These are phyloP conservation scores for Microchirus variegatus DNA, from an alignment of 2,797 vertebrate genomes.

Conservation along the genomic window DNA sequence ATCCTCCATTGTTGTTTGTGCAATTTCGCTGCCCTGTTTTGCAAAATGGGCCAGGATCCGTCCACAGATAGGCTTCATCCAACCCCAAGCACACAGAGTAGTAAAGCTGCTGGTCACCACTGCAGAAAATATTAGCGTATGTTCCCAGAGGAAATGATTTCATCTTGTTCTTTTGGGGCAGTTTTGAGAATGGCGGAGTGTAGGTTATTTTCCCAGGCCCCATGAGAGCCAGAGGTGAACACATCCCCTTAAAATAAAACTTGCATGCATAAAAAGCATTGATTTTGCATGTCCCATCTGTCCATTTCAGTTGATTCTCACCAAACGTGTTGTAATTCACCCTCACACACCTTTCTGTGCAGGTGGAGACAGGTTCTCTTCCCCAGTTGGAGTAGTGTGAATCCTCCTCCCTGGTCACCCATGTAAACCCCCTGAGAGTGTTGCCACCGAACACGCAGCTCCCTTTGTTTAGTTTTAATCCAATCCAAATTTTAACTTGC, in stretches of 20 bases:
- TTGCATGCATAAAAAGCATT: slow-evolving; percentile 65
- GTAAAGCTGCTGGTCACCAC: neutral
- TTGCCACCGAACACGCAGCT: slow-evolving; percentile 45
- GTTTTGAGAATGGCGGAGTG: slow-evolving; percentile 61
- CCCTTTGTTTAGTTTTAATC: slow-evolving; percentile 60
- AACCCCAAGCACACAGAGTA: slow-evolving; percentile 25
- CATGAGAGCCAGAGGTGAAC: slow-evolving; percentile 60
- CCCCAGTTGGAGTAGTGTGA: slow-evolving; percentile 79
- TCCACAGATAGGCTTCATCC: slow-evolving; percentile 56
- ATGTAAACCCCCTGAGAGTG: slow-evolving; percentile 74
- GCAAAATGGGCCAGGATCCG: slow-evolving; percentile 64
- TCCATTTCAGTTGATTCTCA: slow-evolving; percentile 65
- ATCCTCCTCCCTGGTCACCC: slow-evolving; percentile 59
- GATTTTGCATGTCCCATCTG: slow-evolving; percentile 54
- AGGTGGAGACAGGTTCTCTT: slow-evolving; percentile 69
- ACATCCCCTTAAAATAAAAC: slow-evolving; percentile 80
- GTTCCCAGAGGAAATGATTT: slow-evolving; percentile 70
- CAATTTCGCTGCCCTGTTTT: slow-evolving; percentile 47
- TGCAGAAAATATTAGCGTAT: slow-evolving; percentile 56
- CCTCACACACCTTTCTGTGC: slow-evolving; percentile 71
- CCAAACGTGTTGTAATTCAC: slow-evolving; percentile 28
- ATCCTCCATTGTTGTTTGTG: slow-evolving; percentile 68
- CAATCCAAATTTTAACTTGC: slow-evolving; percentile 70
- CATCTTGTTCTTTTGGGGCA: slow-evolving; percentile 48
- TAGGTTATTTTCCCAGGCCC: slow-evolving; percentile 68